Base-by-base conservation (phyloP, 2,113 vertebrate genomes). In the Lucifuga dentata region DNA sequence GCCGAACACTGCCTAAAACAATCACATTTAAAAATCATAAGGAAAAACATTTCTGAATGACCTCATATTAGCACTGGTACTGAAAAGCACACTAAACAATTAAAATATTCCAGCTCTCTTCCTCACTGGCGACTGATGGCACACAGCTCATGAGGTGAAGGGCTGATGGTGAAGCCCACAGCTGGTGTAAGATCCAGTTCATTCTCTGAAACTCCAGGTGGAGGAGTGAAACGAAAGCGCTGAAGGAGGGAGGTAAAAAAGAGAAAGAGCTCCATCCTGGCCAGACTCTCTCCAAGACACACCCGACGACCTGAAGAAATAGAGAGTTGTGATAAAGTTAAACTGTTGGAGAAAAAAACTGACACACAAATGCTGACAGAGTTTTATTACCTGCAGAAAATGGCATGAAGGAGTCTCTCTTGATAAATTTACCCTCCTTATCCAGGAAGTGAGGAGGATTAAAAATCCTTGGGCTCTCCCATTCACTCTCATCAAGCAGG, bases 241-340 rank as follows among this genome's bases (percentile, higher is more conserved):
- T 94, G 93, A 35, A 95, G 81, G 15, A 95, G 90, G 0, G 87
- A 76, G 44, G 91, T 64, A 93, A n/a, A n/a, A n/a, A n/a, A n/a
- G n/a, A n/a, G n/a, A n/a, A n/a, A n/a, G n/a, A n/a, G n/a, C n/a
- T n/a, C 93, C 91, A 91, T 93, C 63, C 83, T 93, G 41, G 93
- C 94, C 65, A 95, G 88, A 56, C 88, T 70, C 65, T 94, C 91
- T 4, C 93, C 93, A 0, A 86, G 73, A 8, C 94, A 95, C 2
- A 60, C 63, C 24, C 94, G 89, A 5, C 69, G 60, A 5, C 94
- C 94, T 95, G 83, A 3, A 15, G 53, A 15, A 59, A 19, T 4
- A 19, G 38, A 9, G 2, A 12, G 7, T 11, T 11, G 10, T 11
- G 26, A 20, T n/a, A 24, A 16, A 33, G 9, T 24, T 10, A 11